Evolutionary conservation across 2,888 invertebrate genomes (phyloP).

Genomic region (Andrena hattorfiana): DNA sequence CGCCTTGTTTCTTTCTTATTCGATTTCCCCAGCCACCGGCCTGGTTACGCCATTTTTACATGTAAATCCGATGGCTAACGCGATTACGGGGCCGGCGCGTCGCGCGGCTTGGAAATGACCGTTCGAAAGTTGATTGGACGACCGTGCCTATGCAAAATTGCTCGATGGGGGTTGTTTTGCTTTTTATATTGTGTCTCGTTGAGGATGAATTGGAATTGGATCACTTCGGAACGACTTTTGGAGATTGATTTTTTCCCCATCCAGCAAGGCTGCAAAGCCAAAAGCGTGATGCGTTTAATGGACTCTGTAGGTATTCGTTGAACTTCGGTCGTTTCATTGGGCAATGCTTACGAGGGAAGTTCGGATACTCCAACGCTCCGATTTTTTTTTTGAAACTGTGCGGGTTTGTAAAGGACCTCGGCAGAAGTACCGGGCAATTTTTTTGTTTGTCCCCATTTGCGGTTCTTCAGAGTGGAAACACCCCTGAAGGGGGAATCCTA

Average conservation of each 20-base stretch:
- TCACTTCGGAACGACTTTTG: constrained; percentile 11
- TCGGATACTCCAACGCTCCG: no score
- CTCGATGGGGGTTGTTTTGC: neutral
- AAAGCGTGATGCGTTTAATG: no score
- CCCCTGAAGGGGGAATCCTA: no score
- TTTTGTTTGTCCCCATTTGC: no score
- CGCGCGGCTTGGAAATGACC: constrained; percentile 19
- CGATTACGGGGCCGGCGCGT: constrained; percentile 16
- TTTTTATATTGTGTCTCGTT: neutral
- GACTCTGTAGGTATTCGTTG: no score
- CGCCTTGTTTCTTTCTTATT: neutral
- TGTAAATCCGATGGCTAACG: constrained; percentile 40
- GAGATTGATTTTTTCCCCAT: neutral
- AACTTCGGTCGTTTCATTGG: no score
- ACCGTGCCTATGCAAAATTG: constrained; percentile 10
- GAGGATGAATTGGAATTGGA: constrained; percentile 1
- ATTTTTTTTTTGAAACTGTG: no score
- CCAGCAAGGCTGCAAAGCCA: no score
- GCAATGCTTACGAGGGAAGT: no score
- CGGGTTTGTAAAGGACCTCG: no score
- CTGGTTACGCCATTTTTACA: constrained; percentile 13
- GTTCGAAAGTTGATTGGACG: constrained; percentile 25
- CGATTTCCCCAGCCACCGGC: neutral
- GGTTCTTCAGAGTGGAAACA: no score
- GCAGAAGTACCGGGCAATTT: no score